Evolutionary conservation across 2,888 invertebrate genomes (phyloP), one percentile per base, ranked within the genome.

Genomic region (Stenichneumon culpator): DNA sequence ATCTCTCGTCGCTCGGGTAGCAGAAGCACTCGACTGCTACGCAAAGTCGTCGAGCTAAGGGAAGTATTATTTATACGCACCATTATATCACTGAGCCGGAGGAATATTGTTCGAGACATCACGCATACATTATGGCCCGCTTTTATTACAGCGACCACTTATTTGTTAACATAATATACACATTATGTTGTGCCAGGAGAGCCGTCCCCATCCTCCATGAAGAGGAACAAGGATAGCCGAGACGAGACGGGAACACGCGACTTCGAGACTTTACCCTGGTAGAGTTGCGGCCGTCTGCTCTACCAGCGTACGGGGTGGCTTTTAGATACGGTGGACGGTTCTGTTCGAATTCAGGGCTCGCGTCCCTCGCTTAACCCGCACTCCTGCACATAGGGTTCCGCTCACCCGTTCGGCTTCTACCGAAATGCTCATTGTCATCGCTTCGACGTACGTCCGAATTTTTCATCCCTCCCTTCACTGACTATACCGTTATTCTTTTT

Each of bases 151-250:
- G 88, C 90, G 89, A 90, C 91, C 92, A 92, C 92, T 93, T 93
- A 93, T 93, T 93, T 93, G 93, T 93, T 93, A 93, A 93, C 92
- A 93, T 93, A 93, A 93, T 93, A 93, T 92, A 92, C 92, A 92
- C 92, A 92, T 92, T 92, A 92, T 86, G 87, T 84, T 85, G 50
- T 9, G 67, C 60, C 63, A 60, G 32, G 70, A 75, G 47, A 52
- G 36, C 22, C 32, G 50, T 50, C 32, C 68, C 52, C 50, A 36
- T 77, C 25, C 60, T 74, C 32, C 25, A 25, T 9, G 50, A 72
- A 74, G 52, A 65, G 63, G 75, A 44, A 72, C 32, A 50, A 79
- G 73, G 63, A 68, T 19, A 82, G 70, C 85, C 82, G 54, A 73
- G 36, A 44, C 32, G 19, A 28, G 68, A 63, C 32, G 83, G 73